Percentiles rank a stretch among this genome's conserved stretches.
Evolutionary conservation across 92 coral and sea anemone genomes (phyloP).

Genomic region (Parazoanthus swiftii): DNA sequence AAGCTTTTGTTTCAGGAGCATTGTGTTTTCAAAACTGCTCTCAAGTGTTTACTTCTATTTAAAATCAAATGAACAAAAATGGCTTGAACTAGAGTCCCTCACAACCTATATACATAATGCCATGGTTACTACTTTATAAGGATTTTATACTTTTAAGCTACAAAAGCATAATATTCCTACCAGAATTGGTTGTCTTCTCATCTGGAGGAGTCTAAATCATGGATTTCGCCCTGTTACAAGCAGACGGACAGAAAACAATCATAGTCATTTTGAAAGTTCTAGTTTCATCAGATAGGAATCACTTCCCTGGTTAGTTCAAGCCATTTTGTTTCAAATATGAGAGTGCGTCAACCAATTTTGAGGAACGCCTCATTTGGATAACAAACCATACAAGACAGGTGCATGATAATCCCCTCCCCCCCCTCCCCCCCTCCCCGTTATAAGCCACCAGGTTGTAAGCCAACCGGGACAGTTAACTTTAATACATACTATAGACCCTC

Average conservation of each 20-base stretch:
- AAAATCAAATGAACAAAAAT: not conserved
- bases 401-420: no score
- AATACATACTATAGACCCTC: no score
- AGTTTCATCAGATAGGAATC: not conserved
- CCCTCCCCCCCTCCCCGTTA: no score
- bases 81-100: conserved; percentile 20
- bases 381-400: no score
- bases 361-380: no score
- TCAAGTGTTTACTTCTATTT: not conserved
- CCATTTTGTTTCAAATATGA: not conserved
- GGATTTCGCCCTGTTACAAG: conserved; percentile 24
- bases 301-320: not conserved
- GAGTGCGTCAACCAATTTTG: no score
- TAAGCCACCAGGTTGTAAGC: no score
- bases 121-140: not conserved
- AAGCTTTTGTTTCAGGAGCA: no score
- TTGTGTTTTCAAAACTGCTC: no score
- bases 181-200: conserved; percentile 9
- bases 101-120: no score
- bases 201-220: not conserved
- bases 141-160: not conserved
- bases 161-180: not conserved
- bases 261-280: not conserved
- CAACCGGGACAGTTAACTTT: no score
- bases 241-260: conserved; percentile 19